Percentiles rank a stretch among this genome's conserved stretches.
phyloP scores from a whole-genome alignment of 2,888 invertebrate genomes.

The Drosophila barbarae region DNA sequence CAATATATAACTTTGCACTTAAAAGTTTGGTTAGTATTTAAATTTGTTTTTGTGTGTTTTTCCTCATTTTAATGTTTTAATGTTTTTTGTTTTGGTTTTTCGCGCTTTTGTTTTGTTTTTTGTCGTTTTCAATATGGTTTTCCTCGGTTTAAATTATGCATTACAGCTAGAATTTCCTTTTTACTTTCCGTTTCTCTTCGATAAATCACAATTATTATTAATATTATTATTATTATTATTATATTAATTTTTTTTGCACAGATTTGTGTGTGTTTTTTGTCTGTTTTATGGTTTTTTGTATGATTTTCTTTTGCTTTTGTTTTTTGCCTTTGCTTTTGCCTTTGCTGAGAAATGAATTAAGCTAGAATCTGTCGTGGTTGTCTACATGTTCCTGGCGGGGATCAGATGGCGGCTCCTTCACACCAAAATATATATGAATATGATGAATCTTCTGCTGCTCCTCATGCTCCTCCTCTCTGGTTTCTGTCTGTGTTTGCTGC shows the following conservation, averaged over 20 bases:
- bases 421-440: not conserved
- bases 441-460: not conserved
- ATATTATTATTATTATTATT: constrained; percentile 34
- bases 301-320: constrained; percentile 23
- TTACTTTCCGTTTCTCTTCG: constrained; percentile 38
- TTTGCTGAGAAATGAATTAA: constrained; percentile 32
- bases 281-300: constrained; percentile 35
- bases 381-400: constrained; percentile 2
- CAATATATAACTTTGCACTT: constrained; percentile 57
- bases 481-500: constrained; percentile 28
- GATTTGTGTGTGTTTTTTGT: constrained; percentile 38
- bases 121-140: constrained; percentile 6
- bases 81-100: constrained; percentile 23
- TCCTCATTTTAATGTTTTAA: constrained; percentile 20
- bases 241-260: constrained; percentile 28
- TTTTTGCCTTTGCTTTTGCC: not conserved
- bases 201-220: constrained; percentile 63
- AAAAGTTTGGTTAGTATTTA: constrained; percentile 57
- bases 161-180: constrained; percentile 39
- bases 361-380: constrained; percentile 29
- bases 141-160: constrained; percentile 22
- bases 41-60: constrained; percentile 28
- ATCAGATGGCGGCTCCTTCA: not conserved
- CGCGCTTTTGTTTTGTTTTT: constrained; percentile 13
- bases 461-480: not conserved